Evolutionary conservation across 2,113 vertebrate species (phyloP).

Genomic region (Sylvietta virens): DNA sequence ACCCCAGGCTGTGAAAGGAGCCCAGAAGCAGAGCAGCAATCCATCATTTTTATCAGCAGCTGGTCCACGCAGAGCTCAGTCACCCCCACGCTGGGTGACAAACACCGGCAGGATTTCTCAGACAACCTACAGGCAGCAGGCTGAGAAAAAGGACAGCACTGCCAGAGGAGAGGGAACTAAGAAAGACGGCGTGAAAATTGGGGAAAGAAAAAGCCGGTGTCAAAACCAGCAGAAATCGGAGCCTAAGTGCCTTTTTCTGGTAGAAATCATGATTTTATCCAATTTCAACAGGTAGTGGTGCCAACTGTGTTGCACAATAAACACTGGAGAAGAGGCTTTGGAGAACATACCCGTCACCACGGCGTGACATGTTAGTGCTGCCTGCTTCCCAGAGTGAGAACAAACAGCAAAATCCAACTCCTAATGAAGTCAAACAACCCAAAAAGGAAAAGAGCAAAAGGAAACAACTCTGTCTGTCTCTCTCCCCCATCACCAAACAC

Average conservation of each 20-base stretch:
- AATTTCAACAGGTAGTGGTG: constrained; percentile 13
- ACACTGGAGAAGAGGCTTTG: not conserved
- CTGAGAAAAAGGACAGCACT: not conserved
- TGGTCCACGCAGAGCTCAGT: fast-evolving
- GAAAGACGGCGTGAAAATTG: not conserved
- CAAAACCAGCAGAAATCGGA: not conserved
- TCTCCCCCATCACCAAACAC: not conserved
- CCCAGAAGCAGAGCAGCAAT: not conserved
- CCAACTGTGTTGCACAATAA: constrained; percentile 2
- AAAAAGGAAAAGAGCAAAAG: constrained; percentile 11
- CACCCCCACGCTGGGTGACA: not conserved
- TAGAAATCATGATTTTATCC: not conserved
- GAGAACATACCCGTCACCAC: not conserved
- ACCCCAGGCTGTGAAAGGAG: not conserved
- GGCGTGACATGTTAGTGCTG: not conserved
- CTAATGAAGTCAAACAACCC: constrained; percentile 49
- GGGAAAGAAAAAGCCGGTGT: not conserved
- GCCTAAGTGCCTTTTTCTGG: not conserved
- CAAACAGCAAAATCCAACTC: constrained; percentile 37
- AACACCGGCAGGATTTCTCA: not conserved
- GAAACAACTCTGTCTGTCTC: not conserved
- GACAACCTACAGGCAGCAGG: not conserved
- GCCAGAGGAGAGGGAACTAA: not conserved
- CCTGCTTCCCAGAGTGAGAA: not conserved
- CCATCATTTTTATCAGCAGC: not conserved